These are phyloP conservation scores for Eugnorisma glareosa DNA, from an alignment of 2,888 invertebrate genomes.

Conservation along the genomic window DNA sequence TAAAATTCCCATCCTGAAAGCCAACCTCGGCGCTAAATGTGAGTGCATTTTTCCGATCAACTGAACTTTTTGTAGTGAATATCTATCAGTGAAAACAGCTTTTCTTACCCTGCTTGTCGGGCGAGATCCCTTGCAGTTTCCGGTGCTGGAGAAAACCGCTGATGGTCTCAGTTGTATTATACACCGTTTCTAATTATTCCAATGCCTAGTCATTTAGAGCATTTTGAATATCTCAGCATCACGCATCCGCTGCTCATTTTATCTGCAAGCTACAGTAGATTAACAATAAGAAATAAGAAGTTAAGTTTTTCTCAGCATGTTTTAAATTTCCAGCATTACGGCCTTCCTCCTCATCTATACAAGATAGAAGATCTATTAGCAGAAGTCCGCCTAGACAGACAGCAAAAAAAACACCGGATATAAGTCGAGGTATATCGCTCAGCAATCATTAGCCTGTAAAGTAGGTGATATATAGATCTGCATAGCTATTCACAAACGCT, in stretches of 20 bases:
- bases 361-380: constrained; percentile 32
- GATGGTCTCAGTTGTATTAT: not conserved
- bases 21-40: constrained; percentile 59
- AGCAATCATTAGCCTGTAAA: not conserved
- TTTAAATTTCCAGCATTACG: constrained; percentile 49
- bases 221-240: not conserved
- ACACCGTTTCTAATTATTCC: not conserved
- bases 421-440: constrained; percentile 36
- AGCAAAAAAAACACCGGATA: constrained; percentile 12
- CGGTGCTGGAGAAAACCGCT: not conserved
- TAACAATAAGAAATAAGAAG: too few species aligned
- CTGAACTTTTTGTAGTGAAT: constrained; percentile 1
- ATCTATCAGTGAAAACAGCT: not conserved
- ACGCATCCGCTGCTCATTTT: not conserved
- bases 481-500: too few species aligned
- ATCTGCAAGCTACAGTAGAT: not conserved
- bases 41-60: constrained; percentile 46
- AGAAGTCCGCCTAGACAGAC: constrained; percentile 35
- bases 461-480: not conserved
- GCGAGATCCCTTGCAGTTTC: not conserved
- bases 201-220: not conserved
- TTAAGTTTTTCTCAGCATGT: constrained; percentile 15
- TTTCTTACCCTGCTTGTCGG: not conserved
- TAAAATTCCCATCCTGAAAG: constrained; percentile 56
- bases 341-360: constrained; percentile 34